Evolutionary conservation across 2,888 invertebrate species (phyloP).

Genomic region (Cantharis flavilabris): DNA sequence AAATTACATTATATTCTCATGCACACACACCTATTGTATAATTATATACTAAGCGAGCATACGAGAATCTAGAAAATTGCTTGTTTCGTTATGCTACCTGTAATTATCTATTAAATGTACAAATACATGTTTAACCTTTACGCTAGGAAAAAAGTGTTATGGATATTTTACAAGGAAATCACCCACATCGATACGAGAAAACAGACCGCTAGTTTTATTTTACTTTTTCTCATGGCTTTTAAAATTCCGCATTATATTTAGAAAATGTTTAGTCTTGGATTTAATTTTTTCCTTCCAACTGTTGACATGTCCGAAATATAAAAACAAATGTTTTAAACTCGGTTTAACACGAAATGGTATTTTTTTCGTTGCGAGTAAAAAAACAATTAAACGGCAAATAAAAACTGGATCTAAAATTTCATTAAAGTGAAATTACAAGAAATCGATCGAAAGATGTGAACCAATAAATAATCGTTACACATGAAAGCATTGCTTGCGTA

Average conservation of each 20-base stretch:
- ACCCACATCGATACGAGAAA: background rate
- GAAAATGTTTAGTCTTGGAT: background rate
- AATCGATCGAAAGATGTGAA: conserved; percentile 37
- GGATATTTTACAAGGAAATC: background rate
- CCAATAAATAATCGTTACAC: conserved; percentile 52
- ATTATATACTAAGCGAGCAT: conserved; percentile 15
- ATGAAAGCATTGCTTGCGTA: conserved; percentile 43
- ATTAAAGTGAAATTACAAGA: conserved; percentile 25
- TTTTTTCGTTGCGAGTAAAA: conserved; percentile 10
- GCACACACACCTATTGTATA: conserved; percentile 17
- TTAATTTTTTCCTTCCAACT: background rate
- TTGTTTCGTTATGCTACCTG: conserved; percentile 33
- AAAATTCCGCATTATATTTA: background rate
- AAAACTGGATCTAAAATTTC: conserved; percentile 27
- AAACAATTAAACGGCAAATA: conserved; percentile 22
- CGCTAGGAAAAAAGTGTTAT: background rate
- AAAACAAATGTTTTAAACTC: background rate
- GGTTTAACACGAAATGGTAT: background rate
- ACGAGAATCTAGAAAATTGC: conserved; percentile 20
- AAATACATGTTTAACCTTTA: conserved; percentile 31
- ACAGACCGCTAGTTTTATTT: background rate
- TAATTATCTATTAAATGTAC: conserved; percentile 40
- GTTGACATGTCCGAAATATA: background rate
- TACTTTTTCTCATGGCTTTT: background rate
- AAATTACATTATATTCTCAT: conserved; percentile 13